Percentiles rank a stretch among this genome's conserved stretches.
Conservation (phyloP, 2,113 vertebrate species). For the cattle (Bos taurus) region DNA sequence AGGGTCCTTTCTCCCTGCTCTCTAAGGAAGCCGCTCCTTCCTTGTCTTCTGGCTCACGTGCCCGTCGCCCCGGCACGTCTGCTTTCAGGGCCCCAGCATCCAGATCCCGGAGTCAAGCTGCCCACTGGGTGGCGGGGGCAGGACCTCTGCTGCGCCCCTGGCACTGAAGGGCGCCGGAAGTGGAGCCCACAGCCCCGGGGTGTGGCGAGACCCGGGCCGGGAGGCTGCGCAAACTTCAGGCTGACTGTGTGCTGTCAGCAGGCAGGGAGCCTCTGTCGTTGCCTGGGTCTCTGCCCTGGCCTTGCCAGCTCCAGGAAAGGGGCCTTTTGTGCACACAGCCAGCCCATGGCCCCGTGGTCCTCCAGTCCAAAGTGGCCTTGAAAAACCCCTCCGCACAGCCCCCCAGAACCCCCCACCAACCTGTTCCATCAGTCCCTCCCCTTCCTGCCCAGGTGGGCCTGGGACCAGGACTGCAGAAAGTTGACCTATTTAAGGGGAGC, state of each 20-base stretch:
- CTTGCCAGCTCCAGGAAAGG: neutral
- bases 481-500: neutral
- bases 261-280: neutral
- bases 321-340: neutral
- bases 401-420: neutral
- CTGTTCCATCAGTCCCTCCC: neutral
- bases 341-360: neutral
- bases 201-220: neutral
- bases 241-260: neutral
- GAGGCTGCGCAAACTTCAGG: neutral
- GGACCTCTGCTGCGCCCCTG: neutral
- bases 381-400: neutral
- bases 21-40: neutral
- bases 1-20: neutral
- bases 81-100: neutral
- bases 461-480: neutral
- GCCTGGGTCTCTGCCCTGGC: neutral
- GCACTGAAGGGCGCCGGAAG: neutral
- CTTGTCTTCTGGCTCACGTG: neutral
- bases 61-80: neutral
- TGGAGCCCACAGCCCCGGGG: neutral
- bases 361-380: neutral
- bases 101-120: neutral
- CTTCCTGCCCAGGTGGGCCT: neutral
- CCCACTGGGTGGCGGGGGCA: neutral